phyloP scores from a whole-genome alignment of 2,797 vertebrate species.

The Manis javanica region DNA sequence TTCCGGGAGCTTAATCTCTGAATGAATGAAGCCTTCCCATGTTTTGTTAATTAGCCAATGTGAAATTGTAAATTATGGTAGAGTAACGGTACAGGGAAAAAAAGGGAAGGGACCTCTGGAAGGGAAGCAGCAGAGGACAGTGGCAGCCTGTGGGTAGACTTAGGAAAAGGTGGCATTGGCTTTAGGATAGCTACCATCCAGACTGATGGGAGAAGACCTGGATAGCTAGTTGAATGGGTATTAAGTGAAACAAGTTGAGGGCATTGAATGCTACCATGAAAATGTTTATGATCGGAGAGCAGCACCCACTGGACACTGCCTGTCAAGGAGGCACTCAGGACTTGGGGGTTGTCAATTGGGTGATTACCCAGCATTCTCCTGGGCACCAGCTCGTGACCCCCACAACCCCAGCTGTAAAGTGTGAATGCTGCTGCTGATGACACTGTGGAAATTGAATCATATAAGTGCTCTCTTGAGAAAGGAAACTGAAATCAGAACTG shows the following conservation, averaged over 20 bases:
- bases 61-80: neutral
- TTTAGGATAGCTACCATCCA: neutral
- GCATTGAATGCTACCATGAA: neutral
- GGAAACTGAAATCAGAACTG: neutral
- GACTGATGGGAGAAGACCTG: neutral
- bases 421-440: neutral
- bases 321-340: neutral
- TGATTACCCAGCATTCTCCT: neutral
- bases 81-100: neutral
- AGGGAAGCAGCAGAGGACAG: neutral
- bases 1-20: neutral
- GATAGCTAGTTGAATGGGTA: neutral
- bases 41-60: slow-evolving; percentile 36
- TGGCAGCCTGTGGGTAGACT: neutral
- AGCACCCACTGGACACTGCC: neutral
- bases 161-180: neutral
- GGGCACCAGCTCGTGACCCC: neutral
- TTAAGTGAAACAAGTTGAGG: neutral
- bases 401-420: neutral
- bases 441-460: neutral
- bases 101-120: neutral
- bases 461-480: neutral
- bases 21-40: neutral
- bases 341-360: neutral
- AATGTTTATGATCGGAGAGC: neutral